These are phyloP conservation scores for Galerucella pusilla DNA, from an alignment of 2,888 invertebrate species.

Conservation along the genomic window DNA sequence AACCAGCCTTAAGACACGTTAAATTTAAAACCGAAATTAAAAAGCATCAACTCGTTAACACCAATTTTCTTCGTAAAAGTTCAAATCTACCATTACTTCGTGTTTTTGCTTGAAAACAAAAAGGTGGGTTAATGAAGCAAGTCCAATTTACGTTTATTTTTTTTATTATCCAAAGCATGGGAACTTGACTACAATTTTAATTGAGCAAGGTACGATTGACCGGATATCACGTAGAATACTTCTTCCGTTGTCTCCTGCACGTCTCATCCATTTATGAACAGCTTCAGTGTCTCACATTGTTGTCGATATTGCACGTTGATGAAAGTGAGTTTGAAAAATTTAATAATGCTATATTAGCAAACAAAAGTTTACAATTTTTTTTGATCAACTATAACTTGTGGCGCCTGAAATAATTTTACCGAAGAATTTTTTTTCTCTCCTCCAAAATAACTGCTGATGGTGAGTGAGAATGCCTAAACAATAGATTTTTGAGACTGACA, in stretches of 20 bases:
- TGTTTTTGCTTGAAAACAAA: constrained; percentile 1
- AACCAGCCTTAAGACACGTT: background rate
- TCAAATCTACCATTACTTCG: background rate
- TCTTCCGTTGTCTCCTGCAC: constrained; percentile 29
- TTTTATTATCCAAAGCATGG: constrained; percentile 19
- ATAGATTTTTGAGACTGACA: too few relatives aligned
- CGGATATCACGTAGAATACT: constrained; percentile 39
- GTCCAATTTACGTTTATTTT: constrained; percentile 15
- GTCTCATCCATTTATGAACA: constrained; percentile 26
- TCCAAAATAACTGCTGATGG: too few relatives aligned
- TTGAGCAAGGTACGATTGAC: constrained; percentile 34
- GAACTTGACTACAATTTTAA: constrained; percentile 25
- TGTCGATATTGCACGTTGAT: background rate
- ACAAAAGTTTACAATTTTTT: too few relatives aligned
- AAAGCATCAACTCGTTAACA: constrained; percentile 6
- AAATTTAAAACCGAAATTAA: background rate
- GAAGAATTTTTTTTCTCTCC: too few relatives aligned
- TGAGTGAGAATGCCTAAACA: too few relatives aligned
- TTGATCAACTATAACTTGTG: too few relatives aligned
- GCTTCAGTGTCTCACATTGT: background rate
- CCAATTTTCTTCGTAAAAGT: constrained; percentile 10
- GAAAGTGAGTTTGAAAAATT: background rate
- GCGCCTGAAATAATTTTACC: too few relatives aligned
- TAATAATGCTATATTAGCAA: too few relatives aligned
- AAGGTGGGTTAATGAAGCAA: constrained; percentile 22